Evolutionary conservation across 2,113 vertebrate genomes (phyloP), one percentile per base, ranked within the genome.

Genomic region (Forbesichthys papilliferus): DNA sequence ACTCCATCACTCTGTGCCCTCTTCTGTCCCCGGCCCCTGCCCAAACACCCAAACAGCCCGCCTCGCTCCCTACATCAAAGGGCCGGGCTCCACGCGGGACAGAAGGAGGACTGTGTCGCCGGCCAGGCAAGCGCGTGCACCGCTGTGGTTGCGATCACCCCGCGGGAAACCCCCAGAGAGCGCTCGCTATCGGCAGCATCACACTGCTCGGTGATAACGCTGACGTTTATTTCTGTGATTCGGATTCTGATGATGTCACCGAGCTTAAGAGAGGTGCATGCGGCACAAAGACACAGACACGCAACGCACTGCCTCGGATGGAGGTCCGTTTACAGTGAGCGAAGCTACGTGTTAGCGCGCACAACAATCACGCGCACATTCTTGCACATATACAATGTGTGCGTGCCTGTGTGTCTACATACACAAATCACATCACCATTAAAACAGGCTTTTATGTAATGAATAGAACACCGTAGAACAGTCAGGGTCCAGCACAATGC

Each of bases 1-100:
- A 87, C 88, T 92, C 92, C 89, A 91, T 93, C 90, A 92, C 87
- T 83, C 83, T 84, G 82, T 82, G 87, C 86, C 87, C 87, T 84
- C 78, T 81, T 87, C 87, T 85, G 83, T 87, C 84, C 83, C 52
- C 84, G 73, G 87, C 89, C 86, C 88, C 88, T 82, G 90, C 87
- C 84, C 81, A 88, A 90, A 91, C 91, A 91, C 87, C 90, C 85
- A 89, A 89, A 91, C 90, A 87, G 77, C 85, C 86, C 71, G 84
- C 85, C 78, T 72, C 69, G 48, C 73, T 75, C 68, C 66, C 70
- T 12, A 91, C 88, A 92, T 92, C 92, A 93, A 93, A 93, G 92
- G 73, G 77, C 70, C 74, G 74, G 49, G 81, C 9, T 9, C 42
- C 65, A 61, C 20, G 3, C 77, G 73, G 79, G 80, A 90, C 85